Evolutionary conservation across 2,113 vertebrate species (phyloP), one percentile per base, ranked within the genome.

Genomic region (Microcebus ravelobensis): DNA sequence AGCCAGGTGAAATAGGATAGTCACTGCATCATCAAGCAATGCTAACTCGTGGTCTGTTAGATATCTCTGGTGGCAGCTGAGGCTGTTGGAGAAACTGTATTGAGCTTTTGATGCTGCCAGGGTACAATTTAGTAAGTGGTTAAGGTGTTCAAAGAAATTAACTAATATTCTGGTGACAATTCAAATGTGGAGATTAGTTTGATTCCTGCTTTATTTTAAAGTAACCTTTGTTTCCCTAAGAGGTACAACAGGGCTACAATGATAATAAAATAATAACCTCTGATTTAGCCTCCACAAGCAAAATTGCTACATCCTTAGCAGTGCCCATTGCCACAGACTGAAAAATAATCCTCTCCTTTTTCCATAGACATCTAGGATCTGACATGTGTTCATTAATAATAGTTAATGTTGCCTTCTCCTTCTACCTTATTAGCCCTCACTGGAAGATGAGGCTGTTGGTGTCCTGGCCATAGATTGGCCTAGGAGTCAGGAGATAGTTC

Each of bases 111-210:
- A 71, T 70, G 70, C 1, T 80, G 31, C 81, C 68, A 50, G 14
- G 3, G 6, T 52, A 4, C 36, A 81, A 42, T 17, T 90, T 59
- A 88, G 20, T 76, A 90, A 81, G 45, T 29, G 82, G 48, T 71
- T 68, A 90, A 45, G 3, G 14, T 84, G 45, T 23, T 94, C 42
- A 21, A 67, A 95, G 87, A 94, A 68, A 87, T 96, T 76, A 90
- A 86, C 52, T 67, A n/a, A 57, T 73, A 20, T 87, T 90, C 71
- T 92, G 45, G 4, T 70, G 73, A 82, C 36, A 80, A 45, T 79
- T 95, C 55, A 63, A 21, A 84, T 61, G 61, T 82, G 67, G 25
- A 50, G 6, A 67, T 45, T 50, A 67, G 4, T 81, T 73, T 89
- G 27, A 87, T 74, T 84, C 13, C 29, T 79, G 45, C 18, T 29